Conservation (phyloP, 2,888 invertebrate genomes). For the Monochamus alternatus region DNA sequence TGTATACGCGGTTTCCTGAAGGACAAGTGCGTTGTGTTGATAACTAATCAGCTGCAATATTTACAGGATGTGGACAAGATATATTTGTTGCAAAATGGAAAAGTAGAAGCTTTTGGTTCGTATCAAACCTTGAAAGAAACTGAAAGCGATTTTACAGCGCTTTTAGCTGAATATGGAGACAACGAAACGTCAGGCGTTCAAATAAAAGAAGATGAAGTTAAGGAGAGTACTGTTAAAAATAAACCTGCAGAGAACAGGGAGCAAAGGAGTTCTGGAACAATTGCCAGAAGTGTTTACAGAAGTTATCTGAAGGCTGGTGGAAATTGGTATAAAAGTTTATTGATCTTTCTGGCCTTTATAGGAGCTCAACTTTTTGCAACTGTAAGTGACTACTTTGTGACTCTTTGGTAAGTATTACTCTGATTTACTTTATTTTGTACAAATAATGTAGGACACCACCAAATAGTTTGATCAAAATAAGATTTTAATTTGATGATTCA, state of each 20-base stretch:
- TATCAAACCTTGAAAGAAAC: slow-evolving; percentile 81
- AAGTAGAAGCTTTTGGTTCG: slow-evolving; percentile 76
- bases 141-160: slow-evolving; percentile 82
- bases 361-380: slow-evolving; percentile 82
- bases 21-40: slow-evolving; percentile 80
- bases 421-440: too few species aligned
- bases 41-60: slow-evolving; percentile 82
- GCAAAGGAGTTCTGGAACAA: slow-evolving; percentile 75
- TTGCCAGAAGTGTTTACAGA: slow-evolving; percentile 73
- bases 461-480: too few species aligned
- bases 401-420: slow-evolving; percentile 14
- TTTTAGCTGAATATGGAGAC: slow-evolving; percentile 67
- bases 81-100: slow-evolving; percentile 73
- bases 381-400: slow-evolving; percentile 80
- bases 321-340: slow-evolving; percentile 72
- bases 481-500: too few species aligned
- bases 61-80: slow-evolving; percentile 74
- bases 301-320: slow-evolving; percentile 84
- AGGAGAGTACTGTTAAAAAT: slow-evolving; percentile 69
- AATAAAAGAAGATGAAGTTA: slow-evolving; percentile 71
- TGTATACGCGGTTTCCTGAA: slow-evolving; percentile 79
- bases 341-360: slow-evolving; percentile 73
- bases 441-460: too few species aligned
- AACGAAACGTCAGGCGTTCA: slow-evolving; percentile 33
- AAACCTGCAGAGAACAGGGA: slow-evolving; percentile 72